phyloP scores from a whole-genome alignment of 2,797 vertebrate genomes.

The Eulemur albifrons region DNA sequence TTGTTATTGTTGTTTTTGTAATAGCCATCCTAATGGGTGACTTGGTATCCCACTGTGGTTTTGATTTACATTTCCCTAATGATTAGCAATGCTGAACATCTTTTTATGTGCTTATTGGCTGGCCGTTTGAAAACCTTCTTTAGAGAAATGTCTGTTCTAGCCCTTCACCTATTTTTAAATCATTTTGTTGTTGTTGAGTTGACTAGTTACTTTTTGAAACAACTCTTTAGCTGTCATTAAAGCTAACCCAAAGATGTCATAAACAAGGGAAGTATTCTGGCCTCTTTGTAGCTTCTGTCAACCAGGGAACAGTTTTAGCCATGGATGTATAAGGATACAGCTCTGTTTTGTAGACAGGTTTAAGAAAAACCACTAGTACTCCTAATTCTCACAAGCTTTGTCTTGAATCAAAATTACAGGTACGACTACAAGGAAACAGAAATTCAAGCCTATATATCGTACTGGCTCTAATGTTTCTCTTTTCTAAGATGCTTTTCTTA shows the following conservation, averaged over 20 bases:
- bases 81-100: not conserved
- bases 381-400: not conserved
- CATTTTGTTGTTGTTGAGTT: not conserved
- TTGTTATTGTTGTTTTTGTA: not conserved
- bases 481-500: not conserved
- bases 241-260: not conserved
- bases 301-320: not conserved
- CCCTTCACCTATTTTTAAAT: not conserved
- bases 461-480: not conserved
- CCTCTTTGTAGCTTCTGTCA: not conserved
- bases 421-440: not conserved
- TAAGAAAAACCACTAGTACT: not conserved
- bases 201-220: not conserved
- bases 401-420: not conserved
- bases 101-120: not conserved
- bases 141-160: not conserved
- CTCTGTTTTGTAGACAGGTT: not conserved
- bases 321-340: not conserved
- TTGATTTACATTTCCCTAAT: not conserved
- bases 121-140: not conserved
- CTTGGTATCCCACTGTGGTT: not conserved
- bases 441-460: not conserved
- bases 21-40: not conserved
- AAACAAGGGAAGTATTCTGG: not conserved
- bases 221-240: not conserved